Base-by-base conservation (phyloP, 2,888 invertebrate genomes). In the Seladonia tumulorum region DNA sequence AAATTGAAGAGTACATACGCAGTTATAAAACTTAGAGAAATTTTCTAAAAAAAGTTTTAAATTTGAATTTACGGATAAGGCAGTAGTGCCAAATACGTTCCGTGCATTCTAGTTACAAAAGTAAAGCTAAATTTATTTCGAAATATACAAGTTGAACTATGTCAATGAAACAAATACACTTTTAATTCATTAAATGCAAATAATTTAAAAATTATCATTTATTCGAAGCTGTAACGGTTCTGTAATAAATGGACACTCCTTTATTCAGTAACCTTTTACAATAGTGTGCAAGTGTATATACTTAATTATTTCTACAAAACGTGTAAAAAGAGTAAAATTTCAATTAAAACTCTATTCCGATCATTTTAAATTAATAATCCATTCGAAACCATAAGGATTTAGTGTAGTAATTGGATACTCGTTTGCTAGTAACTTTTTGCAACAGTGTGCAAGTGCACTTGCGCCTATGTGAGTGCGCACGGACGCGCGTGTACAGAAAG, bases 361-460 rank as follows among this genome's bases (percentile, higher is more conserved):
- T 82, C 5, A n/a, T 63, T 57, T 42, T 25, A 5, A 29, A 16
- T 29, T 63, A 29, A 29, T 29, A 63, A 63, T 63, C 25, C 29
- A 63, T 63, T 76, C 29, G 47, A 57, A 83, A 66, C n/a, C 45
- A 57, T 71, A 75, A 83, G 63, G 74, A 39, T 70, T 74, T 53
- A 63, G 39, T 49, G n/a, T 57, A 57, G n/a, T 25, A 83, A 78
- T 83, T 83, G 78, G 35, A 75, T 70, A 76, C 79, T 72, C 79
- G 60, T 84, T 74, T 76, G 49, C 85, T 85, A 84, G 85, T 84
- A 79, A 85, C 84, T 79, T 85, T 85, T 85, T 66, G 68, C 47
- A 84, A 74, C 16, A 74, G 49, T 70, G 16, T 63, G 29, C 60
- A 60, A 29, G 22, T 42, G 42, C 49, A 39, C 16, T 47, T 42